Percentiles rank a stretch among this genome's conserved stretches.
phyloP scores from a whole-genome alignment of 2,888 invertebrate species.

The Ophonus ardosiacus region DNA sequence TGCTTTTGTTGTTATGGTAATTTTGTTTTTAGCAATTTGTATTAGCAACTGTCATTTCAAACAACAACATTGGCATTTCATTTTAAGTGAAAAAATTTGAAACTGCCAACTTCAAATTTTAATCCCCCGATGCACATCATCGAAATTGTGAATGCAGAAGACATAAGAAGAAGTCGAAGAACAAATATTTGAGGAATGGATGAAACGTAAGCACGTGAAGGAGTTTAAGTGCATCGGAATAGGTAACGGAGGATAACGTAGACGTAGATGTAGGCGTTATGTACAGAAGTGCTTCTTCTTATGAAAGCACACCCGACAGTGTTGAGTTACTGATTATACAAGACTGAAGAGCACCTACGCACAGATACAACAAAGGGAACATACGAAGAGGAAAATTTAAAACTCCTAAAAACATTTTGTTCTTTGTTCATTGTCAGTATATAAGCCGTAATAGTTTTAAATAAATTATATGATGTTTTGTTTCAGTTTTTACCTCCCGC shows the following conservation, averaged over 20 bases:
- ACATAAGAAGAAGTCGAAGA: background rate
- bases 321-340: constrained; percentile 20
- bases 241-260: constrained; percentile 8
- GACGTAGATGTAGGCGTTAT: constrained; percentile 9
- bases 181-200: constrained; percentile 33
- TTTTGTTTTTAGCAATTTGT: background rate
- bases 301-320: background rate
- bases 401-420: background rate
- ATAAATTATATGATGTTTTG: too few species aligned
- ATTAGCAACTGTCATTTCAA: background rate
- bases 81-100: too few species aligned
- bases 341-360: background rate
- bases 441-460: background rate
- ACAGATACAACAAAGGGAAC: background rate
- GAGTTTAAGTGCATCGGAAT: constrained; percentile 19
- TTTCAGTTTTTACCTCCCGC: too few species aligned
- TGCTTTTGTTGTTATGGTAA: background rate
- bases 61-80: background rate
- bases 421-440: background rate
- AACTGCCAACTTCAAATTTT: too few species aligned
- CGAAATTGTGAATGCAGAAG: background rate
- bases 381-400: background rate
- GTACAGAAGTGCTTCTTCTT: constrained; percentile 12
- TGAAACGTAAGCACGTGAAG: constrained; percentile 37
- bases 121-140: background rate